Base-by-base conservation (phyloP, 2,113 vertebrate genomes). In the Periophthalmus modestus region DNA sequence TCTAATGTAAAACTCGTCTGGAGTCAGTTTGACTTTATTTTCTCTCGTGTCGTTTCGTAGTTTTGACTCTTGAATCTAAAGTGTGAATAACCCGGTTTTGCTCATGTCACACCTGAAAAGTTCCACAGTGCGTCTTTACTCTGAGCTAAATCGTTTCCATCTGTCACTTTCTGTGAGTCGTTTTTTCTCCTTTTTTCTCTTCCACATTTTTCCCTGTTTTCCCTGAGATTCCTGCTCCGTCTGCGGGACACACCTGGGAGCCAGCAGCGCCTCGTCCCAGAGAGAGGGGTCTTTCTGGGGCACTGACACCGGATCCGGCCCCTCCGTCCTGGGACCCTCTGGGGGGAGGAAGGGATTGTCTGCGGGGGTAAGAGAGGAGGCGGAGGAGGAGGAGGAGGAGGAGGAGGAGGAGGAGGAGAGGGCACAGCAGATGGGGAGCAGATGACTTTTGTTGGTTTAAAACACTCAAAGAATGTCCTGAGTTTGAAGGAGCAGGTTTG, bases 381-480 rank as follows among this genome's bases (percentile, higher is more conserved):
- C 79, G 76, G 84, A 69, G 75, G 87, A n/a, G n/a, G n/a, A n/a
- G n/a, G n/a, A n/a, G 83, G 82, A 74, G 82, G 79, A 85, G 72
- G 59, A 78, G 82, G 84, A 69, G 75, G 87, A n/a, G n/a, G n/a
- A n/a, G n/a, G n/a, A n/a, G 83, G 82, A 74, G 82, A 79, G 84
- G 72, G 59, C 76, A 80, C 72, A 18, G 76, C 88, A 90, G 83
- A 91, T 91, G 87, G 86, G 83, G 82, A 87, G 89, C 89, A 90
- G 88, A 91, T 89, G 87, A 90, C 79, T 86, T 88, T 80, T 73
- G 77, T 87, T 88, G 80, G 71, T 69, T 72, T 73, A 76, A 68
- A 81, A 89, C 52, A 21, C 52, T 7, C 7, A 55, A 54, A 7
- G 19, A 55, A 55, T n/a, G 19, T n/a, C 52, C 19, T 21, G 19